These are phyloP conservation scores for Dendronephthya gigantea DNA, from an alignment of 64 coral and sea anemone genomes.

Conservation along the genomic window DNA sequence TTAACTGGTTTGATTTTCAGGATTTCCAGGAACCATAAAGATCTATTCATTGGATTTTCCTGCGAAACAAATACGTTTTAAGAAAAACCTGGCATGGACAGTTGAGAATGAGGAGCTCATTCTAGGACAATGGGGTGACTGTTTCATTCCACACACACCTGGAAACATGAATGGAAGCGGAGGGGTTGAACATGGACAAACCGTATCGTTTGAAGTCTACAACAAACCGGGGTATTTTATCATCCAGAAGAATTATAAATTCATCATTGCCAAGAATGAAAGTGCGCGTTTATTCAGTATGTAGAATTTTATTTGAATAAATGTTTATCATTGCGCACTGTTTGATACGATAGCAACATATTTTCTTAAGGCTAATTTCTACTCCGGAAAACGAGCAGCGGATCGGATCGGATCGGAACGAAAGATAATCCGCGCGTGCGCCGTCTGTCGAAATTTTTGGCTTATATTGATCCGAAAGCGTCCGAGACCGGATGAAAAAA, in stretches of 20 bases:
- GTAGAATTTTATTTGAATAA: neutral
- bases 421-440: too few relatives aligned
- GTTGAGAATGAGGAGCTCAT: neutral
- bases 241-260: neutral
- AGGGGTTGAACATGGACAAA: neutral
- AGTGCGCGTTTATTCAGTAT: neutral
- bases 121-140: slow-evolving; percentile 4
- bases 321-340: neutral
- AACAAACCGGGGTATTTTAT: neutral
- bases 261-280: neutral
- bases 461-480: too few relatives aligned
- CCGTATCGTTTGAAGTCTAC: neutral
- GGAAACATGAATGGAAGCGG: neutral
- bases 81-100: neutral
- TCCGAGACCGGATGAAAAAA: too few relatives aligned
- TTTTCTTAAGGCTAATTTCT: too few relatives aligned
- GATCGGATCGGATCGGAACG: too few relatives aligned
- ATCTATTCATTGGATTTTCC: slow-evolving; percentile 6
- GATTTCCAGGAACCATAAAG: neutral
- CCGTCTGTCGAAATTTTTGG: too few relatives aligned
- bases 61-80: neutral
- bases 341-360: too few relatives aligned
- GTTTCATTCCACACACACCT: neutral
- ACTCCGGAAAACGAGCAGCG: too few relatives aligned
- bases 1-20: neutral